Evolutionary conservation across 2,113 vertebrate species (phyloP).

Genomic region (Melanocharis versteri): DNA sequence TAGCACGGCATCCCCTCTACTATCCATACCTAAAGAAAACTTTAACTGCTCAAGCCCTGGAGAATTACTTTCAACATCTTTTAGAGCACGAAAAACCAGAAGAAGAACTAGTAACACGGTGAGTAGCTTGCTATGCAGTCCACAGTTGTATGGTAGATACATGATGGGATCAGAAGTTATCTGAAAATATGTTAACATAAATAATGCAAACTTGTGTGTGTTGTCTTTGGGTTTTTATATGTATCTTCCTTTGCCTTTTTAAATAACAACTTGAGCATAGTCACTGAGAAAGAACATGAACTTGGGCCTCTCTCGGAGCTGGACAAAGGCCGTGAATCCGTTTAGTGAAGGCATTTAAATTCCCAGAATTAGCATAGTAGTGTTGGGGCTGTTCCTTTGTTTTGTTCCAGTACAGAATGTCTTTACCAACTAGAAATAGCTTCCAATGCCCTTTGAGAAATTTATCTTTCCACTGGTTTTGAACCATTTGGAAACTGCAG

Average conservation of each 20-base stretch:
- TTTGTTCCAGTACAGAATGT: background rate
- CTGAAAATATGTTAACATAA: background rate
- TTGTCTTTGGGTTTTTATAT: background rate
- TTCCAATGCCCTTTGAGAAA: background rate
- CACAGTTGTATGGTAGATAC: background rate
- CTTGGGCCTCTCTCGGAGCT: background rate
- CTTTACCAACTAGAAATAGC: background rate
- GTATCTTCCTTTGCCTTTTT: background rate
- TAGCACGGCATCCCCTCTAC: conserved; percentile 81
- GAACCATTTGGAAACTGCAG: background rate
- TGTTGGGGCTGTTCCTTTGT: background rate
- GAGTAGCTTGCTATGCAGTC: conserved; percentile 14
- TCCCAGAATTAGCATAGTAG: background rate
- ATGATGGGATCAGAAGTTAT: background rate
- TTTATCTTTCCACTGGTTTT: background rate
- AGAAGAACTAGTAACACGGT: conserved; percentile 75
- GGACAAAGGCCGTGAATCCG: background rate
- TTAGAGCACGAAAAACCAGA: conserved; percentile 61
- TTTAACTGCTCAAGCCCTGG: conserved; percentile 77
- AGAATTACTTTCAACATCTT: conserved; percentile 82
- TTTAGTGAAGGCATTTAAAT: background rate
- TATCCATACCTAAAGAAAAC: conserved; percentile 85
- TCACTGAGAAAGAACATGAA: background rate
- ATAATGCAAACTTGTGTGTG: background rate
- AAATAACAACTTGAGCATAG: background rate